A percentile compares a stretch with the other conserved stretches of the same genome.
Conservation (phyloP, 2,113 vertebrate genomes). For the Nycticryphes semicollaris region DNA sequence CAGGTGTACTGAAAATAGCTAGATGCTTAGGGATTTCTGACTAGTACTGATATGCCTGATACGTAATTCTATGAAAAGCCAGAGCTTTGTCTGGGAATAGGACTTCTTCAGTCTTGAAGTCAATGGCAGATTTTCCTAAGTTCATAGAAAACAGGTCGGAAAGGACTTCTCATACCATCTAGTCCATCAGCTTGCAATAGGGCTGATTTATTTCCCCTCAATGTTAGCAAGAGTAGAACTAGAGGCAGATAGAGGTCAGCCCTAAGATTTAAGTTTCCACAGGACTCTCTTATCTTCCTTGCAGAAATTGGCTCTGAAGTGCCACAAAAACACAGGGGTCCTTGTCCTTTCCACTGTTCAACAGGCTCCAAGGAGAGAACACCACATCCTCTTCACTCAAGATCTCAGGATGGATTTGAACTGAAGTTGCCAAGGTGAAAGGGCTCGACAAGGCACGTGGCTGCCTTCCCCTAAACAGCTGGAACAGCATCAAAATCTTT, state of each 20-base stretch:
- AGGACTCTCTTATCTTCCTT: conserved; percentile 48
- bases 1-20: neutral
- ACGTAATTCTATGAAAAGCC: conserved; percentile 7
- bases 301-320: conserved; percentile 58
- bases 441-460: neutral
- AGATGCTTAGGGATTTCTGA: neutral
- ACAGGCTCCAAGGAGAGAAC: conserved; percentile 42
- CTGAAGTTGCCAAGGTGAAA: conserved; percentile 51
- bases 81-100: neutral
- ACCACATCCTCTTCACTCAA: conserved; percentile 37
- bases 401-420: conserved; percentile 57
- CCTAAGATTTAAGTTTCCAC: conserved; percentile 57
- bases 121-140: conserved; percentile 13
- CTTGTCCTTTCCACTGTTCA: conserved; percentile 52
- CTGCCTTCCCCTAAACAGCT: conserved; percentile 7
- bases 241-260: conserved; percentile 45
- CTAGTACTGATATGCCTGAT: neutral
- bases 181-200: conserved; percentile 23
- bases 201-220: neutral
- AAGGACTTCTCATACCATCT: neutral
- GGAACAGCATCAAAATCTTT: conserved; percentile 27
- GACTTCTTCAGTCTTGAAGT: neutral
- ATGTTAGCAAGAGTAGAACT: neutral
- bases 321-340: conserved; percentile 36
- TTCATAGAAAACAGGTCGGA: conserved; percentile 20